A percentile compares a stretch with the other conserved stretches of the same genome.
These are phyloP conservation scores for Drosophila gaucha DNA, from an alignment of 2,888 invertebrate genomes.

Conservation along the genomic window DNA sequence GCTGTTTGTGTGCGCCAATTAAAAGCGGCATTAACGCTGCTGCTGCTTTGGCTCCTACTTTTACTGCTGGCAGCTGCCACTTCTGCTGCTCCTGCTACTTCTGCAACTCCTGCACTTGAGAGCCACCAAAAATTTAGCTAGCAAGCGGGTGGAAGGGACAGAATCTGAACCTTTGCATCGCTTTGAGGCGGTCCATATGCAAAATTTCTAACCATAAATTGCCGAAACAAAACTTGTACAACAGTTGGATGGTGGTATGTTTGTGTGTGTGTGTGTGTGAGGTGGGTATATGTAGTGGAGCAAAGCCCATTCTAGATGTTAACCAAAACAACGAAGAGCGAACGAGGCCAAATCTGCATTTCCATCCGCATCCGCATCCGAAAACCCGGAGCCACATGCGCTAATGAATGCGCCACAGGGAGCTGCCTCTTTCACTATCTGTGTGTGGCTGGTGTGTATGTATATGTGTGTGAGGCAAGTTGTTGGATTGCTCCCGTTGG, in stretches of 20 bases:
- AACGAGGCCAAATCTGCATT: constrained; percentile 61
- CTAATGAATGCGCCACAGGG: constrained; percentile 65
- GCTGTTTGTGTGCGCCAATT: constrained; percentile 75
- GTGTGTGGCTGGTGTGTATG: constrained; percentile 10
- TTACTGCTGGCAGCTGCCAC: constrained; percentile 1
- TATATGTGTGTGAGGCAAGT: constrained; percentile 30
- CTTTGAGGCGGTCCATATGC: constrained; percentile 63
- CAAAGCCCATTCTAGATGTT: constrained; percentile 32
- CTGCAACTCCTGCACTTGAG: constrained; percentile 43
- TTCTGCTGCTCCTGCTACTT: background rate
- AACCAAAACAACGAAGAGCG: constrained; percentile 55
- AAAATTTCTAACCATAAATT: constrained; percentile 79
- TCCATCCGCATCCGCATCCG: constrained; percentile 9
- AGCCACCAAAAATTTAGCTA: constrained; percentile 69
- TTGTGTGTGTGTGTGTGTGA: background rate
- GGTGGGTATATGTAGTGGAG: background rate
- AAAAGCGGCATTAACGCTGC: constrained; percentile 75
- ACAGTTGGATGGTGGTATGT: constrained; percentile 1
- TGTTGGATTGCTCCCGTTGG: constrained; percentile 63
- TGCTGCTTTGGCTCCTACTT: constrained; percentile 5
- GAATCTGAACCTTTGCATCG: constrained; percentile 6
- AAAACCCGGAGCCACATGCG: constrained; percentile 39
- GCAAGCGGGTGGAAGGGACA: too few species aligned
- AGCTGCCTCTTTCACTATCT: constrained; percentile 9
- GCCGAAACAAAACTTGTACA: constrained; percentile 71